Base-by-base conservation (phyloP, 2,888 invertebrate species). In the Mesochorus sp. region DNA sequence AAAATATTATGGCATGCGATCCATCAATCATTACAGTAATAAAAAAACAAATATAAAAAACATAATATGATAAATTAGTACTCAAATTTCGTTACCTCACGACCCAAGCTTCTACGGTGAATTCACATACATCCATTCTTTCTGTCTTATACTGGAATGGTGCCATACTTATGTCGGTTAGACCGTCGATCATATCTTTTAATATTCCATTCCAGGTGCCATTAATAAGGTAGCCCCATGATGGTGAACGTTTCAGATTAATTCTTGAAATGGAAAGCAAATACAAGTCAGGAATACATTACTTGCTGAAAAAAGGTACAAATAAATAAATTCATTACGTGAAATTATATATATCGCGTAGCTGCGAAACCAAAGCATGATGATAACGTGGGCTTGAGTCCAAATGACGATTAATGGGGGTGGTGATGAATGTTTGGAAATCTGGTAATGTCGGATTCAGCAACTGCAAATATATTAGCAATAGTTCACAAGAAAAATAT, bases 141-240 rank as follows among this genome's bases (percentile, higher is more conserved):
- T 95, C 94, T 12, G 91, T 85, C 84, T 94, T 93, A 86, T 93
- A 94, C 89, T 94, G 94, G 57, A 94, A 90, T 0, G 95, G 94
- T n/a, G 94, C 93, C 6, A 94, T 94, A 0, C 94, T 94, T 62
- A 95, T 92, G 85, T 95, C 95, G 0, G 94, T 92, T 79, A 80
- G 55, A 4, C 87, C 88, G 26, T 84, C 80, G 17, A 85, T 53
- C 85, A 88, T 86, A 12, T 88, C 86, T 0, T 85, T 86, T 2
- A 88, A 44, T 21, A 88, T 85, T 19, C 88, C 88, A 71, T 85
- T 84, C 57, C 84, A 88, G 4, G 85, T 82, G 0, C 88, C 88
- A 62, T 88, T 88, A 1, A 86, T 67, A 6, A 84, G 51, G 31
- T 86, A 87, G n/a, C 88, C 88, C 88, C 88, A 88, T 3, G 87